These are phyloP conservation scores for Parnassius glacialis DNA, from an alignment of 2,888 invertebrate species.

Conservation along the genomic window DNA sequence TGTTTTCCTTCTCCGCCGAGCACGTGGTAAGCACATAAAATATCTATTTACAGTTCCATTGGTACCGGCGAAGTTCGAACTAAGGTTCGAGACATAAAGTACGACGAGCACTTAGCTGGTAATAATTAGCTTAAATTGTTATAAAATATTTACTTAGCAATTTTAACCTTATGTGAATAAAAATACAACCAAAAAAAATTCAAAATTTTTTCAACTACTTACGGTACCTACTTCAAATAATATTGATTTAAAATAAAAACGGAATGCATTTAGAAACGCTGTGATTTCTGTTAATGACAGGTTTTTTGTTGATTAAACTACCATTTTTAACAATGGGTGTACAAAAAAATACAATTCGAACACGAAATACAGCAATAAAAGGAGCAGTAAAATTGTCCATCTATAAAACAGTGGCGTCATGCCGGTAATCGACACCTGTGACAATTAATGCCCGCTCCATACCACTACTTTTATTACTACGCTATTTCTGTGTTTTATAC, in stretches of 20 bases:
- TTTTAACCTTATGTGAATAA: no score
- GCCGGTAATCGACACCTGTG: constrained; percentile 64
- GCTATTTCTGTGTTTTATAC: constrained; percentile 32
- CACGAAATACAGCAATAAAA: constrained; percentile 39
- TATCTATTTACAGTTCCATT: no score
- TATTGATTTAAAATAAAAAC: constrained; percentile 21
- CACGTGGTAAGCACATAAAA: no score
- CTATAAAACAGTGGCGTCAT: constrained; percentile 47
- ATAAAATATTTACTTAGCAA: no score
- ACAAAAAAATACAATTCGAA: constrained; percentile 32
- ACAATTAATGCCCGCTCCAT: constrained; percentile 57
- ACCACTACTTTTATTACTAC: constrained; percentile 51
- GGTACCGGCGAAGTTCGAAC: no score
- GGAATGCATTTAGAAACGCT: constrained; percentile 8
- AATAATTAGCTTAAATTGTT: no score
- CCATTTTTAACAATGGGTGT: constrained; percentile 19
- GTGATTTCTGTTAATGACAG: constrained; percentile 18
- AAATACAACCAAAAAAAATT: no score
- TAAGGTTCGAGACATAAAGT: no score
- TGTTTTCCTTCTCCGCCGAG: no score
- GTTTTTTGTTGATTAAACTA: constrained; percentile 22
- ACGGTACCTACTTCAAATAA: not conserved
- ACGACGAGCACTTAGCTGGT: no score
- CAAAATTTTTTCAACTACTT: not conserved
- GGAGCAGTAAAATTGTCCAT: constrained; percentile 42